phyloP scores from a whole-genome alignment of 2,888 invertebrate species.

The Poecilobothrus nobilitatus region DNA sequence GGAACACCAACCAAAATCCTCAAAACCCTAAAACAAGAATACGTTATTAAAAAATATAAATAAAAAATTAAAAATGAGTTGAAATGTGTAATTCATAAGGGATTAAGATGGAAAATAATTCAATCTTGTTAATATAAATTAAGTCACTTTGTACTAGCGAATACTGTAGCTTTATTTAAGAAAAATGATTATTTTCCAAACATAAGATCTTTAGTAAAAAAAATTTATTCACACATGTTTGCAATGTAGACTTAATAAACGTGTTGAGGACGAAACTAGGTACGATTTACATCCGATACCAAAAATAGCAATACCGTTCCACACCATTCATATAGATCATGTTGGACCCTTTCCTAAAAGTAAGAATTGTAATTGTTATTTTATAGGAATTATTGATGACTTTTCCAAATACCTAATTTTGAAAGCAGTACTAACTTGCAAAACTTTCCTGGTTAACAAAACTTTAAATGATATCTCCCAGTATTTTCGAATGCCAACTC shows the following conservation, averaged over 20 bases:
- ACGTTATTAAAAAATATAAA: conserved; percentile 18
- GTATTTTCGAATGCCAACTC: no score
- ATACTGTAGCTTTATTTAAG: not conserved
- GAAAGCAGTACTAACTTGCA: conserved; percentile 21
- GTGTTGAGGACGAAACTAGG: no score
- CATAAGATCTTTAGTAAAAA: conserved; percentile 33
- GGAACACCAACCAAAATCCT: conserved; percentile 7
- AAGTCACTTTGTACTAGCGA: conserved; percentile 13
- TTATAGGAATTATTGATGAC: conserved; percentile 20
- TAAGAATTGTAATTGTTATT: conserved; percentile 17
- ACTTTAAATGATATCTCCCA: conserved; percentile 21
- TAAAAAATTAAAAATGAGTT: not conserved
- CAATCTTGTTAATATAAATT: conserved; percentile 16
- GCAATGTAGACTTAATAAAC: conserved; percentile 32
- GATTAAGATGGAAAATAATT: conserved; percentile 16
- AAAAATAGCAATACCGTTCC: no score
- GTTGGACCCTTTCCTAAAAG: conserved; percentile 19
- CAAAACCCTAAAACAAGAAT: conserved; percentile 14
- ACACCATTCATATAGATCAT: no score
- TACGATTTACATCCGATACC: no score
- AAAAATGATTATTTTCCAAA: conserved; percentile 23
- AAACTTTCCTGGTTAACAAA: conserved; percentile 20
- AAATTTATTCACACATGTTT: conserved; percentile 38
- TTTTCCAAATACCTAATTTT: conserved; percentile 23
- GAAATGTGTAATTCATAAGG: conserved; percentile 18